Base-by-base conservation (phyloP, 2,113 vertebrate species). In the Arenaria interpres region DNA sequence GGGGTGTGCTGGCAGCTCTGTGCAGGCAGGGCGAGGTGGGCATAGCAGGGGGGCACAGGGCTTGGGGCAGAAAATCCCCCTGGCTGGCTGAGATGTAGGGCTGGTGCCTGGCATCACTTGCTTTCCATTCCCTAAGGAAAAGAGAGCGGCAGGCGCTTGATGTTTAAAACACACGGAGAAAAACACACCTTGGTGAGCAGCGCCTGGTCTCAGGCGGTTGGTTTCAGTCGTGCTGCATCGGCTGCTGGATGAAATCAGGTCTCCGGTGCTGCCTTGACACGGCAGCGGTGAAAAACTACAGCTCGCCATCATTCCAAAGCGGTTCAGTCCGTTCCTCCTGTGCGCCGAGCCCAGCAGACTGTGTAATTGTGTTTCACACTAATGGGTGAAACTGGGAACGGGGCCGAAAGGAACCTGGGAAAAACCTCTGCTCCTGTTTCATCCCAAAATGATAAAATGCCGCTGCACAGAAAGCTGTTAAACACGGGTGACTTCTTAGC, bases 321-420 rank as follows among this genome's bases (percentile, higher is more conserved):
- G 0, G 77, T 32, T 69, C 60, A 7, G 46, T 24, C 63, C 5
- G 0, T 67, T 25, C 6, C 28, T 27, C 0, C 0, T 2, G 39
- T 3, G 57, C 39, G 56, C 74, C 13, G 30, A 92, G 85, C 82
- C 80, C 79, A 75, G 81, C 62, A 10, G 77, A 54, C 84, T 53
- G 87, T 17, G 77, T 50, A 33, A 69, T 14, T 23, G 23, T 1
- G 5, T 22, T 54, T 43, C 75, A 50, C 27, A 3, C 14, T 10
- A 9, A 12, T 22, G 80, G 89, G 83, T 30, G 85, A 64, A 93
- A 81, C 85, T 50, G 80, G 92, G 93, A 80, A 15, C 1, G 1
- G n/a, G 39, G 57, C 53, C 0, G 6, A 28, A 33, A 59, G 72
- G 27, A 41, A 25, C 13, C 66, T 0, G 14, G 84, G 50, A 20